Evolutionary conservation across 2,888 invertebrate species (phyloP).

Genomic region (Agrochola macilenta): DNA sequence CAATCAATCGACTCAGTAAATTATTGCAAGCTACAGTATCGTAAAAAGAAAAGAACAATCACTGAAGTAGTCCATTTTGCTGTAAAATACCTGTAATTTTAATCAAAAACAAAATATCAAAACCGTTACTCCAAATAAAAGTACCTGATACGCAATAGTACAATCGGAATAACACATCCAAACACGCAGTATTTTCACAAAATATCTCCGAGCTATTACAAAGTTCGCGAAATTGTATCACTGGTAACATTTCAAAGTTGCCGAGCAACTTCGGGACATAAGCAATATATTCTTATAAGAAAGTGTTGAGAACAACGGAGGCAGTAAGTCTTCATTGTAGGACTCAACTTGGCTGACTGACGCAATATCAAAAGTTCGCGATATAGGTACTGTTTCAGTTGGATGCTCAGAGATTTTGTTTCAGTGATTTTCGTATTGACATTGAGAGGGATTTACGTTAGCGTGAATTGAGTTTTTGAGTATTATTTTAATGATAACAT

Average conservation of each 20-base stretch:
- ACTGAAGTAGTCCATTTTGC: no score
- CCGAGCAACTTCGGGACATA: conserved; percentile 70
- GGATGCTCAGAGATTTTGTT: conserved; percentile 35
- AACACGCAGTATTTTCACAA: conserved; percentile 57
- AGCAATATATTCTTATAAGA: conserved; percentile 86
- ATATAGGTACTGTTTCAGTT: conserved; percentile 57
- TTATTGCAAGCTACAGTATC: no score
- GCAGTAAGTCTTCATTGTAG: conserved; percentile 84
- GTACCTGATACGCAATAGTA: conserved; percentile 39
- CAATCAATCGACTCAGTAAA: no score
- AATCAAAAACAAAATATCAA: neutral
- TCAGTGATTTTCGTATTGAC: conserved; percentile 20
- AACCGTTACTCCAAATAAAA: conserved; percentile 26
- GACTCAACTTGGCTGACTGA: conserved; percentile 69
- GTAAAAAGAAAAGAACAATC: neutral
- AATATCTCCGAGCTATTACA: conserved; percentile 66
- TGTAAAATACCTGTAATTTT: neutral
- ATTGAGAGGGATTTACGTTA: conserved; percentile 13
- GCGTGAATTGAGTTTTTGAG: neutral
- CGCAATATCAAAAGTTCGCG: conserved; percentile 75
- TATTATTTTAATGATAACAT: neutral
- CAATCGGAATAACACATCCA: conserved; percentile 42
- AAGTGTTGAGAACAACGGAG: conserved; percentile 78
- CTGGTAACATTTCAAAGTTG: conserved; percentile 74
- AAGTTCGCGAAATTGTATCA: conserved; percentile 75